Evolutionary conservation across 2,113 vertebrate genomes (phyloP).

Genomic region (Pomatorhinus ruficollis): DNA sequence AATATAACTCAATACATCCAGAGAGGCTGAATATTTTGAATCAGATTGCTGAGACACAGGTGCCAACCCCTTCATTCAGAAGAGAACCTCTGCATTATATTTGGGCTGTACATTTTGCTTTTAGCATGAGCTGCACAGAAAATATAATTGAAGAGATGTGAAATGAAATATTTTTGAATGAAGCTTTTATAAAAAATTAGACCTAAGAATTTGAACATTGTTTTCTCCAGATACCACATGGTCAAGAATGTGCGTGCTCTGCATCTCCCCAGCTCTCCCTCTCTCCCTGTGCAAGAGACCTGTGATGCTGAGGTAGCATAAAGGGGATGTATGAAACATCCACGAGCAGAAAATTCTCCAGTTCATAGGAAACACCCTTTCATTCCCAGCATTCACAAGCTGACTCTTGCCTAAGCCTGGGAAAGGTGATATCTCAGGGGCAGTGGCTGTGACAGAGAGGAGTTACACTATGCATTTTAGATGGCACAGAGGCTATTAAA

Average conservation of each 20-base stretch:
- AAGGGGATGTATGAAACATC: not conserved
- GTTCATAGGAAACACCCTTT: not conserved
- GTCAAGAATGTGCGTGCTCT: accelerated
- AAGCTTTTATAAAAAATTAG: not conserved
- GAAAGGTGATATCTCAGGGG: not conserved
- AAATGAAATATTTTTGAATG: not conserved
- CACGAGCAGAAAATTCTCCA: not conserved
- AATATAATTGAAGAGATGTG: not conserved
- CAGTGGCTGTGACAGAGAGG: not conserved
- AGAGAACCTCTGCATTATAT: not conserved
- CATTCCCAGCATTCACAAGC: not conserved
- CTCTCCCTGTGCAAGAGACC: not conserved
- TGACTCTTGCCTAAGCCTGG: not conserved
- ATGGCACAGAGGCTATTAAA: not conserved
- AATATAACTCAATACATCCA: not conserved
- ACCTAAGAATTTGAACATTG: not conserved
- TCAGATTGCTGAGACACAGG: not conserved
- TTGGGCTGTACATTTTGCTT: not conserved
- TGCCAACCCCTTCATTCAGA: not conserved
- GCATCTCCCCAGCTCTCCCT: not conserved
- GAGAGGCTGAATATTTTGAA: not conserved
- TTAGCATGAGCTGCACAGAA: not conserved
- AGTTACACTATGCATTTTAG: not conserved
- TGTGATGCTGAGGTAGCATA: not conserved
- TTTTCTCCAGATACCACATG: not conserved